Percentiles rank a stretch among this genome's conserved stretches.
These are phyloP conservation scores for Temnothorax nylanderi DNA, from an alignment of 1,140 invertebrate species.

Conservation along the genomic window DNA sequence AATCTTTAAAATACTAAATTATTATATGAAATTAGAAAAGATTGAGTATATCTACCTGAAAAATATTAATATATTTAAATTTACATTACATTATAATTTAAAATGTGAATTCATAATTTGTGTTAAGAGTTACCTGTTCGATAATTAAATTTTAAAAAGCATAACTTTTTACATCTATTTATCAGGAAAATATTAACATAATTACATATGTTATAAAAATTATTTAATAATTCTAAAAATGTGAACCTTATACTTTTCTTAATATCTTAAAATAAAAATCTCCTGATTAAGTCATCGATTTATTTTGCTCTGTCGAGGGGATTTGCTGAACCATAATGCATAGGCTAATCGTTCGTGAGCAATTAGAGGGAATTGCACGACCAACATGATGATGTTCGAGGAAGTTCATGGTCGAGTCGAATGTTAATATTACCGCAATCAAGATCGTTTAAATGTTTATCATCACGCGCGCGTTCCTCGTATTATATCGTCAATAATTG, in stretches of 20 bases:
- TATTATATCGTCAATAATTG: conserved; percentile 34
- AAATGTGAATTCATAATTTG: neutral
- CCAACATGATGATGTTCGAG: neutral
- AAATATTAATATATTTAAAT: conserved; percentile 8
- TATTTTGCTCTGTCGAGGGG: conserved; percentile 10
- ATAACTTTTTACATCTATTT: neutral
- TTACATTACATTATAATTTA: neutral
- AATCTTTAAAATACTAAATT: neutral
- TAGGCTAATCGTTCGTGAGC: conserved; percentile 19
- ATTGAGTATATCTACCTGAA: neutral
- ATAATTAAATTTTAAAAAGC: neutral
- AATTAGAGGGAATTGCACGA: conserved; percentile 27
- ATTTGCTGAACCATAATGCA: neutral
- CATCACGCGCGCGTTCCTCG: neutral
- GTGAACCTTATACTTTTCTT: neutral
- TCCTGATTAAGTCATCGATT: neutral
- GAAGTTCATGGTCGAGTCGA: conserved; percentile 47
- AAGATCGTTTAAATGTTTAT: conserved; percentile 50
- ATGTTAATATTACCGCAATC: conserved; percentile 35
- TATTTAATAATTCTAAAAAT: neutral
- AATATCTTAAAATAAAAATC: neutral
- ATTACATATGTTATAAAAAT: neutral
- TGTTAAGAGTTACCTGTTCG: neutral
- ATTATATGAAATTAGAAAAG: neutral
- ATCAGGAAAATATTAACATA: neutral